Evolutionary conservation across 2,888 invertebrate genomes (phyloP).

Genomic region (Cinara cedri): DNA sequence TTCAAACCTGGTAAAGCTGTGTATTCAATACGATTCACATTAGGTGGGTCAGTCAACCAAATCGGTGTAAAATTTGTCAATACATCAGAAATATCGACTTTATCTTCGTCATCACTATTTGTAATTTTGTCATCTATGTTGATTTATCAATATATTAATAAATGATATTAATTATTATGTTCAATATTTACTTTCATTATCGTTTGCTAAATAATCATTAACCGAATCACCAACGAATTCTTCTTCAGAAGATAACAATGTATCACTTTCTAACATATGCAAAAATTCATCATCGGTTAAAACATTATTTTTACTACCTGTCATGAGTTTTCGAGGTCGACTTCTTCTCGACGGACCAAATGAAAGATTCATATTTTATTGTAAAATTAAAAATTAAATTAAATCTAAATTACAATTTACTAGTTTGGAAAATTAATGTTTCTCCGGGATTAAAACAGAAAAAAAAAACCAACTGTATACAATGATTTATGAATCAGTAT

Average conservation of each 20-base stretch:
- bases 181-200: background rate
- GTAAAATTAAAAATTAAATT: background rate
- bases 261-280: constrained; percentile 4
- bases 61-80: background rate
- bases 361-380: constrained; percentile 4
- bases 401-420: background rate
- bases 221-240: constrained; percentile 3
- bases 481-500: background rate
- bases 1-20: constrained; percentile 27
- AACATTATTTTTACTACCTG: background rate
- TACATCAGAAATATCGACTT: constrained; percentile 2
- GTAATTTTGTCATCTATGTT: background rate
- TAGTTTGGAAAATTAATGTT: background rate
- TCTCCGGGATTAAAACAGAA: background rate
- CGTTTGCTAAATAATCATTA: constrained; percentile 3
- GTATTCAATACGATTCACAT: constrained; percentile 17
- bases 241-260: background rate
- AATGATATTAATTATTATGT: background rate
- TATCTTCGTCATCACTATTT: background rate
- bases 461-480: background rate
- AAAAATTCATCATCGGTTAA: background rate
- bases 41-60: constrained; percentile 22
- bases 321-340: background rate
- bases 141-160: background rate
- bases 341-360: background rate